Conservation (phyloP, 2,113 vertebrate species). For the Pimephales promelas region DNA sequence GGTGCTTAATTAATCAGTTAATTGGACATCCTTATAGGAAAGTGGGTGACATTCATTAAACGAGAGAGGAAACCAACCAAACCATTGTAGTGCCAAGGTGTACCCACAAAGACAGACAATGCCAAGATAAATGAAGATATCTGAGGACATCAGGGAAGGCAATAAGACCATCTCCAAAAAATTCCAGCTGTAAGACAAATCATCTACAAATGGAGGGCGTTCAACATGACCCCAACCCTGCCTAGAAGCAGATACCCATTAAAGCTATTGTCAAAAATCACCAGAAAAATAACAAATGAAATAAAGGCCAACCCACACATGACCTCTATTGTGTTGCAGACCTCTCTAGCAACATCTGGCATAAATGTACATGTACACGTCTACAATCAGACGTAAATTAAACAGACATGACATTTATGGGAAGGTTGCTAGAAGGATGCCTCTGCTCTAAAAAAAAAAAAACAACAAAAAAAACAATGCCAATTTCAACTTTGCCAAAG, state of each 20-base stretch:
- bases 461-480: background rate
- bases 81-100: background rate
- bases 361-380: constrained; percentile 9
- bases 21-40: too few relatives aligned
- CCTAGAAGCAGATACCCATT: background rate
- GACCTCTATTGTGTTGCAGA: background rate
- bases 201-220: background rate
- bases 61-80: too few relatives aligned
- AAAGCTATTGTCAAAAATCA: background rate
- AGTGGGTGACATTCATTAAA: too few relatives aligned
- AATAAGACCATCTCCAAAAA: background rate
- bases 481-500: background rate
- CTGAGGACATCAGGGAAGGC: background rate
- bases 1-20: background rate
- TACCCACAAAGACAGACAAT: background rate
- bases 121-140: background rate
- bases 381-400: constrained; percentile 16
- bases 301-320: constrained; percentile 8
- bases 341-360: background rate
- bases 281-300: constrained; percentile 17
- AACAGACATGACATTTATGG: constrained; percentile 11
- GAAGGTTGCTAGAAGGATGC: constrained; percentile 23
- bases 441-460: constrained; percentile 26
- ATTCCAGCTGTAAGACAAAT: background rate
- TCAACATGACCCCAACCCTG: background rate